Evolutionary conservation across 2,888 invertebrate genomes (phyloP), one percentile per base, ranked within the genome.

Genomic region (Steinernema scapterisci): DNA sequence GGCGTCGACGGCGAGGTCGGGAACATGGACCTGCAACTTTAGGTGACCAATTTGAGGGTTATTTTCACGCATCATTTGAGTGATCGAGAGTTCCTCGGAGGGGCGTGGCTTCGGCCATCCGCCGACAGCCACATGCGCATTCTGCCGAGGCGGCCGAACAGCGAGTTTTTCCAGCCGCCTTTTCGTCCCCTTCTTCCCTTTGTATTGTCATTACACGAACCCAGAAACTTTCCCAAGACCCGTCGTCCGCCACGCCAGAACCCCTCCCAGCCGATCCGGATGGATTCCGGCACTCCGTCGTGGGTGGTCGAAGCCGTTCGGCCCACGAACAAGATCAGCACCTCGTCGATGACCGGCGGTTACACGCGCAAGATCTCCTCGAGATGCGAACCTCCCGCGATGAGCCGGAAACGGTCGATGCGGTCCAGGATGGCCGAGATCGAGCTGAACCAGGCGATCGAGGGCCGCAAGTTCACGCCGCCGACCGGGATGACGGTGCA

Each of bases 381-480:
- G 48, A 46, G 19, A 23, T 31, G 43, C 52, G 51, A 43, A 51
- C 71, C 71, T 2, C 71, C 74, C 43, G 71, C 63, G 63, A 76
- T 76, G 76, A 70, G 71, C 45, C 70, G 76, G 46, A 76, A 76
- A 23, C 48, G 76, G 31, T 77, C 77, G 45, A 77, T 77, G 63
- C 45, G 71, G 25, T 73, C 76, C 21, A 73, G 72, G 31, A 71
- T 77, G 51, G 54, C 70, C 54, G 77, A 77, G 23, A 46, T 77
- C 44, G 77, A 77, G 63, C 27, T 31, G 31, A 27, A 71, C 23
- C 70, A 72, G 73, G 77, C 76, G 46, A 73, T 71, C n/a, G 51
- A 63, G 31, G 23, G 72, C 11, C 46, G 77, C 23, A 70, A 73
- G 13, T n/a, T 23, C 23, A 63, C 77, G 7, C 44, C 73, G 9